Evolutionary conservation across 2,113 vertebrate genomes (phyloP), one percentile per base, ranked within the genome.

Genomic region (Bujurquina vittata): DNA sequence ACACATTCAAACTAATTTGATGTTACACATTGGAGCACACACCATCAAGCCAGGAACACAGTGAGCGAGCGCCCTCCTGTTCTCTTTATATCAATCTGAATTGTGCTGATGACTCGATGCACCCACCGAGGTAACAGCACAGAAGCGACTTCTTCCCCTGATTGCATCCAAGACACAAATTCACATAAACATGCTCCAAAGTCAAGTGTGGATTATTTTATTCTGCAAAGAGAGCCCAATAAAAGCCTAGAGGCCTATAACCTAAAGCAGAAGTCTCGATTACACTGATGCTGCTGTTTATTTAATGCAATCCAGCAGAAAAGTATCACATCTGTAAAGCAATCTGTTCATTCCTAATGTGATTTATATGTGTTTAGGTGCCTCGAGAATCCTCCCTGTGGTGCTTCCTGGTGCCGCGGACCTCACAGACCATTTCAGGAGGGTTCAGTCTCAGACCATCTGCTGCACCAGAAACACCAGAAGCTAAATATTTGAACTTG

Each of bases 61-160:
- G 65, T 4, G 35, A 43, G 14, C 29, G 18, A 79, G 73, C 75
- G 43, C 79, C 56, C 75, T 69, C 33, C 61, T 76, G 61, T 12
- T 72, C 40, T 59, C 67, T 74, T 65, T 26, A 11, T 59, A 73
- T 79, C 80, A 22, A 67, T 83, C 60, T 79, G 75, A 67, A 49
- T 77, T 31, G 65, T 43, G 40, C 78, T 56, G 81, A 79, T 78
- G 79, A 80, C 83, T 79, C 83, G 55, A 69, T 3, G 79, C 76
- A 43, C 35, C 59, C n/a, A 62, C 33, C 43, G 55, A 77, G 80
- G 65, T 54, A 75, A 84, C 78, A 22, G 81, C 67, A 31, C 75
- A 22, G 69, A 84, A 86, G 81, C 77, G 4, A 86, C 78, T 77
- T 79, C 78, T 80, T 77, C 60, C 52, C 11, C 81, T 4, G 79